Percentiles rank a stretch among this genome's conserved stretches.
Evolutionary conservation across 2,113 vertebrate species (phyloP).

Genomic region (Poecilia latipinna): DNA sequence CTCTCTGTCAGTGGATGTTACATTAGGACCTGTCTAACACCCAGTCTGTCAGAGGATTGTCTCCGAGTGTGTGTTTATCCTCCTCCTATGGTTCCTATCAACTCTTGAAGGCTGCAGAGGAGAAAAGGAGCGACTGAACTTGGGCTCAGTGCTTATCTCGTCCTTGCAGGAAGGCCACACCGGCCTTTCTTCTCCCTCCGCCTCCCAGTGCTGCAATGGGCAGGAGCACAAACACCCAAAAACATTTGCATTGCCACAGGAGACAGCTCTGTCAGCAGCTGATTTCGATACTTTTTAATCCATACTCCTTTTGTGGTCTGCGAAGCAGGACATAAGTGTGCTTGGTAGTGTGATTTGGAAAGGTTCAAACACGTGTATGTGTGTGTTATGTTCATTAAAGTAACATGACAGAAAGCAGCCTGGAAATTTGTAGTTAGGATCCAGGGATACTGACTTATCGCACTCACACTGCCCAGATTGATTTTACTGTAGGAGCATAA

Average conservation of each 20-base stretch:
- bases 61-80: constrained; percentile 18
- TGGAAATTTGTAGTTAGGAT: constrained; percentile 30
- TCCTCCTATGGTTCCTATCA: constrained; percentile 47
- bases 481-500: neutral
- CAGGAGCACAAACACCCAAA: constrained; percentile 13
- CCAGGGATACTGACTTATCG: constrained; percentile 9
- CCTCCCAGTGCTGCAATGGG: neutral
- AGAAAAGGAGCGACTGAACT: constrained; percentile 51
- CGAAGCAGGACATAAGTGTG: constrained; percentile 28
- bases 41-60: constrained; percentile 23
- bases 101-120: constrained; percentile 54
- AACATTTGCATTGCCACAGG: constrained; percentile 26
- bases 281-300: constrained; percentile 59
- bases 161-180: constrained; percentile 61
- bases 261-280: constrained; percentile 54
- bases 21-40: constrained; percentile 24
- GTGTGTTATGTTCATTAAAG: neutral
- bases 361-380: constrained; percentile 18
- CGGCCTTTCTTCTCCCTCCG: constrained; percentile 17
- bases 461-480: neutral
- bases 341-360: constrained; percentile 10
- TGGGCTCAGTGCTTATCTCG: constrained; percentile 69
- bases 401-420: constrained; percentile 11
- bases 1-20: constrained; percentile 47
- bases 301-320: constrained; percentile 6